phyloP scores from a whole-genome alignment of 2,888 invertebrate genomes.

The Euzetes globulus region DNA sequence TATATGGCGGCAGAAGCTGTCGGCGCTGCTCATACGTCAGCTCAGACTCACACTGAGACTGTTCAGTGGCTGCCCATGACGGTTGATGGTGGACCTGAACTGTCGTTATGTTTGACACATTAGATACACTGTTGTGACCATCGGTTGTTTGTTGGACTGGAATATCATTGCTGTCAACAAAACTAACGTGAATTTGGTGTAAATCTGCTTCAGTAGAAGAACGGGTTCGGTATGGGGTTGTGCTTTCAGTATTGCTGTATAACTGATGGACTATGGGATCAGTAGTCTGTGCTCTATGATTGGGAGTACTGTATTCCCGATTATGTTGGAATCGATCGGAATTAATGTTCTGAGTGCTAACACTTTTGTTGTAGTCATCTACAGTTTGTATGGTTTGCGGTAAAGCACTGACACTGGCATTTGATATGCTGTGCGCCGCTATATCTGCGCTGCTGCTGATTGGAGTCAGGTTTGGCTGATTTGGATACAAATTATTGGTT shows the following conservation, averaged over 20 bases:
- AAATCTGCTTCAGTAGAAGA: constrained; percentile 28
- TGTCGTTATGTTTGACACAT: constrained; percentile 12
- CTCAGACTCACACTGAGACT: neutral
- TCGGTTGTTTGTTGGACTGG: neutral
- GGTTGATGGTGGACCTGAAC: constrained; percentile 26
- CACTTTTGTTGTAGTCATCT: neutral
- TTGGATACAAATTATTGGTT: neutral
- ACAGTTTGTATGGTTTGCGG: neutral
- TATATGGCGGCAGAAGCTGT: constrained; percentile 47
- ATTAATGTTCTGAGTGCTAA: neutral
- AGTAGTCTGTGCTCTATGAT: neutral
- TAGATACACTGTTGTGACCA: neutral
- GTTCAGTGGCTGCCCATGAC: neutral
- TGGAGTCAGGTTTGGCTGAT: neutral
- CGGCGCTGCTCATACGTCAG: constrained; percentile 33
- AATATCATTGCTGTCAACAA: neutral
- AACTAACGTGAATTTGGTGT: constrained; percentile 30
- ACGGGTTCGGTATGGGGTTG: neutral
- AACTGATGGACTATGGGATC: neutral
- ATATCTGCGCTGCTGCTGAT: neutral
- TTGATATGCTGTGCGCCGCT: neutral
- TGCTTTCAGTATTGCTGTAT: neutral
- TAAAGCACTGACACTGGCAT: neutral
- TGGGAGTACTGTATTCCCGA: neutral
- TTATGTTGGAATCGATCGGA: neutral